Percentiles rank a stretch among this genome's conserved stretches.
Evolutionary conservation across 1,140 invertebrate species (phyloP).

Genomic region (Galleria mellonella): DNA sequence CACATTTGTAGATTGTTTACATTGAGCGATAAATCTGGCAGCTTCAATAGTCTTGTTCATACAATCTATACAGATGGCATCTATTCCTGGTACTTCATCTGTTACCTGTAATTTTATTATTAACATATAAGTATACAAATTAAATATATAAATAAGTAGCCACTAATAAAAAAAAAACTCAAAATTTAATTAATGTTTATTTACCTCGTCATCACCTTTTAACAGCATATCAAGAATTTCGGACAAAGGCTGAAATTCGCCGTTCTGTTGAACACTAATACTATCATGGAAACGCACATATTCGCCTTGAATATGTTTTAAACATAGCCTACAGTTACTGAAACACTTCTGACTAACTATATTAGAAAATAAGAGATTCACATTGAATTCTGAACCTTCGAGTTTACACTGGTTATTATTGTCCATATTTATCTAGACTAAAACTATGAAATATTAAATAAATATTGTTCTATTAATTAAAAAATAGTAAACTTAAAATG

Average conservation of each 20-base stretch:
- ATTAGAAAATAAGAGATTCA: conserved; percentile 43
- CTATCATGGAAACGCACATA: conserved; percentile 43
- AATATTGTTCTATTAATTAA: no score
- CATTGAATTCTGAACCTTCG: conserved; percentile 21
- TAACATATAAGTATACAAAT: background rate
- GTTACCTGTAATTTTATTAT: conserved; percentile 23
- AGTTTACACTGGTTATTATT: conserved; percentile 17
- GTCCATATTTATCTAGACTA: conserved; percentile 18
- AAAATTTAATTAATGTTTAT: conserved; percentile 3
- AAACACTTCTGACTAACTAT: conserved; percentile 36
- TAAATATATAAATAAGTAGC: background rate
- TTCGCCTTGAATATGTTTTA: conserved; percentile 33
- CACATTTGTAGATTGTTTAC: conserved; percentile 23
- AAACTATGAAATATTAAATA: conserved; percentile 19
- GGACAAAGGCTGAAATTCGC: conserved; percentile 23
- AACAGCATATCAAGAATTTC: conserved; percentile 35
- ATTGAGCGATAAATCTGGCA: conserved; percentile 33
- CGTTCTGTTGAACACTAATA: conserved; percentile 19
- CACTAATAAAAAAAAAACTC: background rate
- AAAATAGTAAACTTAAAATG: background rate
- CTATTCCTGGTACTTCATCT: conserved; percentile 43
- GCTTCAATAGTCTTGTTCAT: conserved; percentile 31
- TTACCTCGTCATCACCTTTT: conserved; percentile 35
- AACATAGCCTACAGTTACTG: conserved; percentile 63
- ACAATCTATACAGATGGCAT: conserved; percentile 47